Evolutionary conservation across 2,888 invertebrate genomes (phyloP), one percentile per base, ranked within the genome.

Genomic region (Pyrrhosoma nymphula): DNA sequence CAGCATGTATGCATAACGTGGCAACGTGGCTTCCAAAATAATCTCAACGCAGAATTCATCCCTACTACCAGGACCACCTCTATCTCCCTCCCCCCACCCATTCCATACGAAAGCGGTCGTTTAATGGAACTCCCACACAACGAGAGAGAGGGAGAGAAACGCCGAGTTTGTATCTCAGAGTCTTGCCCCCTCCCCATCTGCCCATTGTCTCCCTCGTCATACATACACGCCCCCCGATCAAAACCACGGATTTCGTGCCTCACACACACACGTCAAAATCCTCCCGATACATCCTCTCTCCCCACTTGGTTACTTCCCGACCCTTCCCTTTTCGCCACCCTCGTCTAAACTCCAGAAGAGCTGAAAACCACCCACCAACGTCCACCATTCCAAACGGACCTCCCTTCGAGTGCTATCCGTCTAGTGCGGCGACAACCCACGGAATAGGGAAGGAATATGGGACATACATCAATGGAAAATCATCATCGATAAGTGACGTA

Each of bases 41-140:
- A 89, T 91, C 63, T 91, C 82, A 2, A 14, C 82, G 35, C 18
- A 35, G 82, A 23, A 82, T 82, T 12, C 30, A 35, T 82, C 90
- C 90, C 91, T 39, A 39, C 23, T 16, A 23, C 39, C 91, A 47
- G 47, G 2, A 2, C 47, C 47, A 47, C 47, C 47, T 8, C 47
- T 47, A 47, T 8, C 47, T 8, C 47, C 8, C 47, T 47, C 47
- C 91, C 63, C 23, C 91, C 26, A 3, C 91, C 39, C 63, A 14
- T 35, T 35, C 60, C 91, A 26, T 35, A 10, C 91, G 8, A 69
- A 91, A n/a, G 35, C 35, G 63, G 16, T 39, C 91, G 60, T 91
- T 91, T 91, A 63, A 91, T 60, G 91, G 91, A 91, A 91, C 91
- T 91, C 91, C 60, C 91, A 39, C 90, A 56, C 23, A 23, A 63